Evolutionary conservation across 2,113 vertebrate genomes (phyloP).

Genomic region (Pavo muticus): DNA sequence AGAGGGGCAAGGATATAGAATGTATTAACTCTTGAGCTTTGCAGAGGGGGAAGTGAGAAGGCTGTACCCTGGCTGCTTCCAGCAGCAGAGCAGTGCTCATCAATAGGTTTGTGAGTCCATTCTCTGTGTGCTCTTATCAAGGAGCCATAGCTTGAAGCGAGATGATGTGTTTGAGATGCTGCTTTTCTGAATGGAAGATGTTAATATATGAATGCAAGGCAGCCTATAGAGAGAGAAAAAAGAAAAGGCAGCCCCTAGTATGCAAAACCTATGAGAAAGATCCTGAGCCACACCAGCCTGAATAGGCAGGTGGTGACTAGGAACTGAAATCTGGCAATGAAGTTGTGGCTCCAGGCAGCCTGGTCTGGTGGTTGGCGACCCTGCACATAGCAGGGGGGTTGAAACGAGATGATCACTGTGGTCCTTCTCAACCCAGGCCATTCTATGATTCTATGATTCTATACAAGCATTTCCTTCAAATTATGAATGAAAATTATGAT

Average conservation of each 20-base stretch:
- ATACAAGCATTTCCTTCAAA: neutral
- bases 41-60: neutral
- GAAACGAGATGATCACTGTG: too few relatives aligned
- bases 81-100: neutral
- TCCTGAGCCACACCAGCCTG: neutral
- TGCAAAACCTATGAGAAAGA: neutral
- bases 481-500: neutral
- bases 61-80: neutral
- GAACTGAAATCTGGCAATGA: neutral
- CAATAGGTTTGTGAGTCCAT: fast-evolving
- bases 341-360: too few relatives aligned
- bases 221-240: neutral
- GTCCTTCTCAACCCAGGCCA: too few relatives aligned
- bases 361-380: too few relatives aligned
- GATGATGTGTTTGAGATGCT: neutral
- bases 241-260: neutral
- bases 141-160: fast-evolving
- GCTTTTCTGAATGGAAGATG: slow-evolving; percentile 37
- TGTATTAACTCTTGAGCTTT: neutral
- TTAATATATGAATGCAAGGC: slow-evolving; percentile 48
- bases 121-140: neutral
- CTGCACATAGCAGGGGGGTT: too few relatives aligned
- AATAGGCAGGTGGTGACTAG: neutral
- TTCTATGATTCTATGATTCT: too few relatives aligned
- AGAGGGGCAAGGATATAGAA: neutral